These are phyloP conservation scores for Malurus leucopterus DNA, from an alignment of 2,797 vertebrate genomes.

Conservation along the genomic window DNA sequence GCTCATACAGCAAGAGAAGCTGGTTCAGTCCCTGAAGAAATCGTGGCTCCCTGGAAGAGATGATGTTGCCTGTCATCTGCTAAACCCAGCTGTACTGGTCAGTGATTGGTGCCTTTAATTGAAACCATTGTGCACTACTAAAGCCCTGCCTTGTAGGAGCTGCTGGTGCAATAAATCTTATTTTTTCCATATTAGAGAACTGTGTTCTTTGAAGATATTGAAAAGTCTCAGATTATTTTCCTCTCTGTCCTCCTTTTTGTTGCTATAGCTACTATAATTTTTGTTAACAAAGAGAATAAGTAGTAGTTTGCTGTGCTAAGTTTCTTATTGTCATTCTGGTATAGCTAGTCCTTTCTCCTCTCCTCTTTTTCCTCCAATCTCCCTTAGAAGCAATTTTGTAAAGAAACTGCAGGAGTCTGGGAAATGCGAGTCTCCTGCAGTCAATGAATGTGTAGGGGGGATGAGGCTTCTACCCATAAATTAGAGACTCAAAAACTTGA, in stretches of 20 bases:
- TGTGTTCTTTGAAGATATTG: not conserved
- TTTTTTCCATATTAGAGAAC: constrained; percentile 27
- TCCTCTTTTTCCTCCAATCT: not conserved
- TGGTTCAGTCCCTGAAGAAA: not conserved
- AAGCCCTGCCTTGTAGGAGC: constrained; percentile 8
- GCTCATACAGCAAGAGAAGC: not conserved
- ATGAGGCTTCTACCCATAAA: not conserved
- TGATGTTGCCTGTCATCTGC: not conserved
- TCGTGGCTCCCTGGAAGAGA: not conserved
- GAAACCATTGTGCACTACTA: constrained; percentile 20
- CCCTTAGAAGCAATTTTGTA: not conserved
- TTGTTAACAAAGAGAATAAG: not conserved
- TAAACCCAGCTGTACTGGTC: constrained; percentile 5
- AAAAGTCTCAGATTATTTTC: not conserved
- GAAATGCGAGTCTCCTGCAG: not conserved
- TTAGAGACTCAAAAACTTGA: not conserved
- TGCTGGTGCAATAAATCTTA: constrained; percentile 34
- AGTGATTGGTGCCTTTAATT: constrained; percentile 37
- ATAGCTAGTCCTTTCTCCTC: not conserved
- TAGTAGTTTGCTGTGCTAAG: not conserved
- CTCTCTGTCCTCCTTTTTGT: not conserved
- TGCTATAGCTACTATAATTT: constrained; percentile 27
- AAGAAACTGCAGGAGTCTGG: not conserved
- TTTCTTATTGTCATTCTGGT: constrained; percentile 6
- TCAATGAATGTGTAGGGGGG: fast-evolving